phyloP scores from a whole-genome alignment of 2,797 vertebrate species.

The Acipenser transmontanus region DNA sequence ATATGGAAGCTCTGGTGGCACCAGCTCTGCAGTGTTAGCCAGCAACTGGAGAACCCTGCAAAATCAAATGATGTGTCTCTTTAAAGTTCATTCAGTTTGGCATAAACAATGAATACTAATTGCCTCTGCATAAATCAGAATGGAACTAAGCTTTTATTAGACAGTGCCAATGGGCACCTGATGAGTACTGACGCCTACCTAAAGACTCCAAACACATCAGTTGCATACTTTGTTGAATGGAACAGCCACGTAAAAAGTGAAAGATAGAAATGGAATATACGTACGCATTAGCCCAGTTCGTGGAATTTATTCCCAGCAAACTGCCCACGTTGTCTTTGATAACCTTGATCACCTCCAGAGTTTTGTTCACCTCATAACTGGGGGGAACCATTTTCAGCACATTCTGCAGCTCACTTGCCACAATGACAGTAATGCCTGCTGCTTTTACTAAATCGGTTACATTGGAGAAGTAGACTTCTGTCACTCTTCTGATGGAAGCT shows the following conservation, averaged over 20 bases:
- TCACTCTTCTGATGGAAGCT: slow-evolving; percentile 23
- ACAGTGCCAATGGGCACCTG: no score
- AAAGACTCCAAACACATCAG: no score
- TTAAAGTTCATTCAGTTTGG: not conserved
- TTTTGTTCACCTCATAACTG: slow-evolving; percentile 22
- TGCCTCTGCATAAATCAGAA: slow-evolving; percentile 13
- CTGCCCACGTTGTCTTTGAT: slow-evolving; percentile 19
- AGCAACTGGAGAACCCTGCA: slow-evolving; percentile 46
- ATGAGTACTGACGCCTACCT: no score
- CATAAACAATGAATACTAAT: slow-evolving; percentile 24
- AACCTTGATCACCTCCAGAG: slow-evolving; percentile 18
- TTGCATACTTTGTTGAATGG: not conserved
- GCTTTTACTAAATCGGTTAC: slow-evolving; percentile 14
- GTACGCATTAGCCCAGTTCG: slow-evolving; percentile 36
- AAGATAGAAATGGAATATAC: slow-evolving; percentile 13
- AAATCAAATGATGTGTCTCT: not conserved
- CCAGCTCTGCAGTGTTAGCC: slow-evolving; percentile 27
- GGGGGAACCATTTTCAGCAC: slow-evolving; percentile 19
- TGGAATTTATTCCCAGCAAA: slow-evolving; percentile 30
- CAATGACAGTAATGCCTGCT: slow-evolving; percentile 22
- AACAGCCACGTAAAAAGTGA: slow-evolving; percentile 6
- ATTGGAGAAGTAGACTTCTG: slow-evolving; percentile 18
- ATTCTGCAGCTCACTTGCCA: slow-evolving; percentile 26
- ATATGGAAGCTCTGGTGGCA: slow-evolving; percentile 50
- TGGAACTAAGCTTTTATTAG: no score